phyloP scores from a whole-genome alignment of 2,888 invertebrate species.

The Leptopilina myrica region DNA sequence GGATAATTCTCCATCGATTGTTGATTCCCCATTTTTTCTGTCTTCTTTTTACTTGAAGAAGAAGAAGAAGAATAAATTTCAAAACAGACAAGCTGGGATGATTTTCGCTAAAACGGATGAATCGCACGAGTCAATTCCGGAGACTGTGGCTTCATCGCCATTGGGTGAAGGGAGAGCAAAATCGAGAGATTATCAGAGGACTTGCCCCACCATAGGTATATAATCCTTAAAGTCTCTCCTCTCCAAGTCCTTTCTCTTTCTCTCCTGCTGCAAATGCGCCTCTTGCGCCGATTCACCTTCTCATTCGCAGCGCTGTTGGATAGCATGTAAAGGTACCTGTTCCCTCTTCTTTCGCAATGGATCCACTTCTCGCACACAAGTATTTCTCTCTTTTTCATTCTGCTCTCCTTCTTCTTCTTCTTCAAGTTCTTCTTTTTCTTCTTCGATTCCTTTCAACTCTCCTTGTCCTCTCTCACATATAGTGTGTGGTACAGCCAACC shows the following conservation, averaged over 20 bases:
- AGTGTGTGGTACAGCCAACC: conserved; percentile 5
- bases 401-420: no score
- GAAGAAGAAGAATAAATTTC: conserved; percentile 20
- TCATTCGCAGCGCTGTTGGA: conserved; percentile 42
- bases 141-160: conserved; percentile 67
- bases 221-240: background rate
- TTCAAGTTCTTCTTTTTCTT: no score
- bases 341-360: conserved; percentile 48
- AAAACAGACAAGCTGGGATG: background rate
- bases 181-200: conserved; percentile 69
- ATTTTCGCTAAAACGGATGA: conserved; percentile 54
- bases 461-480: conserved; percentile 31
- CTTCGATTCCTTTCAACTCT: background rate
- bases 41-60: background rate
- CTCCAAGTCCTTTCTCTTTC: conserved; percentile 42
- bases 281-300: conserved; percentile 47
- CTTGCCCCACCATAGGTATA: conserved; percentile 47
- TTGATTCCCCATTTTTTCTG: no score
- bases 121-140: conserved; percentile 64
- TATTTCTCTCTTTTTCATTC: conserved; percentile 11
- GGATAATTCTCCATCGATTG: background rate
- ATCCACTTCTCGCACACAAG: conserved; percentile 41
- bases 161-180: conserved; percentile 68
- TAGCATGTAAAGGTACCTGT: conserved; percentile 34
- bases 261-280: conserved; percentile 28